A percentile compares a stretch with the other conserved stretches of the same genome.
Conservation (phyloP, 2,113 vertebrate genomes). For the Semicossyphus pulcher region DNA sequence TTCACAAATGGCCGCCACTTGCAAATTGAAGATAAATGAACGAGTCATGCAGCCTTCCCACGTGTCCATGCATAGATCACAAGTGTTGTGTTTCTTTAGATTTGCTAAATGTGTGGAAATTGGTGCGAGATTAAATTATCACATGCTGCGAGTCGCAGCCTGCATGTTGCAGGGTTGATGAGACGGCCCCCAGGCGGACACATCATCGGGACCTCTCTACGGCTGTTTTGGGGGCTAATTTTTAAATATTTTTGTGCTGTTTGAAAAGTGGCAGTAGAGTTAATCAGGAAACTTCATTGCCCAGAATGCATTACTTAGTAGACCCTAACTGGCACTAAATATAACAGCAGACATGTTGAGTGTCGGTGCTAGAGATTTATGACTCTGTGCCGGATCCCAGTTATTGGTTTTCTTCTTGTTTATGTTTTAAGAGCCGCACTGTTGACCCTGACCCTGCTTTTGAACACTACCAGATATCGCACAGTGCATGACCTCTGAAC, state of each 20-base stretch:
- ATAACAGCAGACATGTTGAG: background rate
- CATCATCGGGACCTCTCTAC: background rate
- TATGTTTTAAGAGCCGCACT: background rate
- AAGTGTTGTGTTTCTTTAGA: background rate
- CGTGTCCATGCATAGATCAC: background rate
- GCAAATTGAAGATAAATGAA: background rate
- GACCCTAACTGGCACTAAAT: background rate
- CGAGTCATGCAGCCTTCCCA: background rate
- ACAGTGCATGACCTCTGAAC: background rate
- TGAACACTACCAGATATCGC: background rate
- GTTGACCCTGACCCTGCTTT: background rate
- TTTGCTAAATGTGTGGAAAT: background rate
- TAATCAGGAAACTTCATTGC: no score
- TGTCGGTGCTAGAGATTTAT: background rate
- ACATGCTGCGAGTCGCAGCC: background rate
- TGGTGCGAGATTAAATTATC: background rate
- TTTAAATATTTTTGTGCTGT: background rate
- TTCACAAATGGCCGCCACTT: background rate
- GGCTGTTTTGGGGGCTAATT: background rate
- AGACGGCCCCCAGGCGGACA: no score
- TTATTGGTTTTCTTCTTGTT: background rate
- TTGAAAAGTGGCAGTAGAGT: no score
- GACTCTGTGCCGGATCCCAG: background rate
- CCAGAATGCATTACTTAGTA: background rate
- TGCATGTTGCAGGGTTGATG: background rate